Base-by-base conservation (phyloP, 2,888 invertebrate species). In the Brachycybe producta region DNA sequence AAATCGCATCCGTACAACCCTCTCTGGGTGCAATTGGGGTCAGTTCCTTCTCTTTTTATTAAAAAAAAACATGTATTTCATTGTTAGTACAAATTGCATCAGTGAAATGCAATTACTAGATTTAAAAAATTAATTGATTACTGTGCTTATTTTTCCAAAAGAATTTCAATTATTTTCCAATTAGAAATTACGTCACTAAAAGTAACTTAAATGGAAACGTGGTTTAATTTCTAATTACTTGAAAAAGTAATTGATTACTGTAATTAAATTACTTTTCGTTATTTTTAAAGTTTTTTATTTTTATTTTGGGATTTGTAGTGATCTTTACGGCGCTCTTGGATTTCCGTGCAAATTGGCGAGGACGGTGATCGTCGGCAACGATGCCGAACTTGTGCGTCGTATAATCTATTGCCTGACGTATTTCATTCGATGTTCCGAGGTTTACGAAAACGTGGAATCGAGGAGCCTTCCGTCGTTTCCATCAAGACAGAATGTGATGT, bases 271-370 rank as follows among this genome's bases (percentile, higher is more conserved):
- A 40, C 3, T 17, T n/a, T 30, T 43, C 44, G 13, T 40, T 19
- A 21, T 27, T 49, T 27, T 15, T 28, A 13, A 23, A 21, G 7
- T 41, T 41, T 41, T 19, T 13, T 19, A 34, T 19, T 1, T 38
- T 39, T 48, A 41, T 46, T 49, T 62, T n/a, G n/a, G n/a, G n/a
- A n/a, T n/a, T n/a, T 62, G 26, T 59, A 69, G 69, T 28, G 88
- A 91, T 64, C 70, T 91, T 24, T 84, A 82, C 63, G 91, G 87
- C n/a, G 82, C 82, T 46, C 75, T 85, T 38, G 88, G 85, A 2
- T 76, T 75, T 65, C 86, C 87, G 0, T 74, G 80, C 0, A 78
- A 80, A 64, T 71, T 84, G 32, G 78, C 85, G 0, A 78, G 82
- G 55, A 90, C 91, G 3, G 64, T 73, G n/a, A 75, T 92, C 56